These are phyloP conservation scores for Ganaspis sp. DNA, from an alignment of 1,140 invertebrate species.

Conservation along the genomic window DNA sequence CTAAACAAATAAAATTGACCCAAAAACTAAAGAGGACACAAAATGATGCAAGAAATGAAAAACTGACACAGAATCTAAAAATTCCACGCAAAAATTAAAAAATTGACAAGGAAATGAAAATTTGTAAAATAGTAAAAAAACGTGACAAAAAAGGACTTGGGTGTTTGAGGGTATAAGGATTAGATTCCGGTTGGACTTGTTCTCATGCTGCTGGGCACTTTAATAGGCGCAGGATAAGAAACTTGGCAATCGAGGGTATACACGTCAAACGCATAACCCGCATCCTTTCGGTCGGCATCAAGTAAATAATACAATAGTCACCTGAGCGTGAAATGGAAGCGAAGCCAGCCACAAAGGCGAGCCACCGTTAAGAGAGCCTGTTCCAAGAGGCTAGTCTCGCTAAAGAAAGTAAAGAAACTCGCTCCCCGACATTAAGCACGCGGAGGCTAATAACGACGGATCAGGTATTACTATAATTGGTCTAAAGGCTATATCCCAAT, in stretches of 20 bases:
- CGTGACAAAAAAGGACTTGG: no score
- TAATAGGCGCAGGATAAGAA: slow-evolving; percentile 5
- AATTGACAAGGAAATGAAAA: no score
- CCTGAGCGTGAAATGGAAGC: slow-evolving; percentile 57
- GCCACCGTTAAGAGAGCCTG: slow-evolving; percentile 30
- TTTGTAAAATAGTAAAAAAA: no score
- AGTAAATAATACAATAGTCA: slow-evolving; percentile 54
- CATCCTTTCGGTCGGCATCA: slow-evolving; percentile 49
- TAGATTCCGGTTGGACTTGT: not conserved
- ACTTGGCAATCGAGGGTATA: slow-evolving; percentile 43
- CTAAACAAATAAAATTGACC: no score
- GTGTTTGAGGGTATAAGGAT: no score
- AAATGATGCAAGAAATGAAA: no score
- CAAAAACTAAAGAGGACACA: no score
- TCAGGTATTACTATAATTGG: not conserved
- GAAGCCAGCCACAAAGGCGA: slow-evolving; percentile 47
- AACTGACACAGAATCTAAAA: no score
- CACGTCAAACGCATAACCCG: slow-evolving; percentile 53
- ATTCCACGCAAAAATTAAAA: no score
- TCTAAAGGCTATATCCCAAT: not conserved
- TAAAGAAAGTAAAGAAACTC: slow-evolving; percentile 6
- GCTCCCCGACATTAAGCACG: slow-evolving; percentile 1
- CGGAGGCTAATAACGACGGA: slow-evolving; percentile 1
- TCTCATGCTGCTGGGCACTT: not conserved
- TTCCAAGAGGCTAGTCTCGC: not conserved